Evolutionary conservation across 2,888 invertebrate species (phyloP).

Genomic region (Nomada lathburiana): DNA sequence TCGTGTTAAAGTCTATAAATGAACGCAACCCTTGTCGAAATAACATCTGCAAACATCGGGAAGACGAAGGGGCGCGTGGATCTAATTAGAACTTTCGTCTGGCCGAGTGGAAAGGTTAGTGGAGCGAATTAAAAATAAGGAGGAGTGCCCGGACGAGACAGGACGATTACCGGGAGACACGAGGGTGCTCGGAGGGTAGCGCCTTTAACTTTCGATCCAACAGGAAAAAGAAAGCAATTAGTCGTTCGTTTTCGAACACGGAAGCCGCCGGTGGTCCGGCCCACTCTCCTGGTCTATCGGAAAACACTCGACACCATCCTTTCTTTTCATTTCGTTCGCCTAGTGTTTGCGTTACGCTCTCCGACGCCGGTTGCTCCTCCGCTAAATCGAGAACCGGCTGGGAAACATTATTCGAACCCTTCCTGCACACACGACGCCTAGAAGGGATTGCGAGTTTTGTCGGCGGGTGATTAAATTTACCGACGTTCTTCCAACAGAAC

Average conservation of each 20-base stretch:
- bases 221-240: constrained; percentile 50
- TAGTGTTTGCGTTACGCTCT: constrained; percentile 51
- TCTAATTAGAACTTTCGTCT: constrained; percentile 23
- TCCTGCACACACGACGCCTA: neutral
- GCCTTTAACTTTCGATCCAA: constrained; percentile 26
- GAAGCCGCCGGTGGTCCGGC: neutral
- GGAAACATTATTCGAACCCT: constrained; percentile 17
- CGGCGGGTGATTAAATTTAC: constrained; percentile 41
- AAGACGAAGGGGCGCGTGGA: neutral
- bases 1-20: neutral
- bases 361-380: constrained; percentile 6
- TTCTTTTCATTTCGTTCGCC: constrained; percentile 45
- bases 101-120: constrained; percentile 9
- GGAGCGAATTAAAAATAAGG: constrained; percentile 41
- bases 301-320: constrained; percentile 48
- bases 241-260: constrained; percentile 37
- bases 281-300: constrained; percentile 17
- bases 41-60: neutral
- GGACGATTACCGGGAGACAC: constrained; percentile 12
- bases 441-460: constrained; percentile 39
- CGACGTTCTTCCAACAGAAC: neutral
- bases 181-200: neutral
- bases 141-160: neutral
- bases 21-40: neutral
- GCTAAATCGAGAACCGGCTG: constrained; percentile 27